Percentiles rank a stretch among this genome's conserved stretches.
Evolutionary conservation across 30 jellyfish, hydroid and myxozoan species (phyloP).

Genomic region (Chrysaora quinquecirrha): DNA sequence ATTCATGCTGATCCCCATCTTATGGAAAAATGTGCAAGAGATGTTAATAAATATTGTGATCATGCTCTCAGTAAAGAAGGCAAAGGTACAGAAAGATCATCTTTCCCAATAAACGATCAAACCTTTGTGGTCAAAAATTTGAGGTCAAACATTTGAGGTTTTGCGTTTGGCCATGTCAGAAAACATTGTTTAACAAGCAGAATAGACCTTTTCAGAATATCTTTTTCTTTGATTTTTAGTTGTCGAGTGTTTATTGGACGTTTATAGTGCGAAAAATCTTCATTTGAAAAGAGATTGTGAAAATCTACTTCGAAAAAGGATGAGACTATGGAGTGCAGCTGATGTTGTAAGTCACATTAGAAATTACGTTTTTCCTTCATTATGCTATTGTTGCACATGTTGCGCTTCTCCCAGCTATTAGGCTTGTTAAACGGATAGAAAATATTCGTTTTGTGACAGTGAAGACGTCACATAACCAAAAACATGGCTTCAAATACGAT

Average conservation of each 20-base stretch:
- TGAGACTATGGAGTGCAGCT: conserved; percentile 83
- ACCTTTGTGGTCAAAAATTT: background rate
- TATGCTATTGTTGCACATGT: too few relatives aligned
- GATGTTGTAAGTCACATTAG: conserved; percentile 68
- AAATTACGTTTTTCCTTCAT: background rate
- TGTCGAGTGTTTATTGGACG: conserved; percentile 88
- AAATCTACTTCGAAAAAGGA: conserved; percentile 65
- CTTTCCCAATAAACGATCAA: background rate
- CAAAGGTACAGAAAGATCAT: conserved; percentile 47
- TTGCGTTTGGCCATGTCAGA: too few relatives aligned
- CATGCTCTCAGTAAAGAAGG: conserved; percentile 72
- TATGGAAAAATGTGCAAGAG: conserved; percentile 72
- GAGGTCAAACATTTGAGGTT: too few relatives aligned
- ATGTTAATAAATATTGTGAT: conserved; percentile 73
- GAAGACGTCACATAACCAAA: too few relatives aligned
- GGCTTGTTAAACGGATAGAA: background rate
- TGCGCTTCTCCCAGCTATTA: too few relatives aligned
- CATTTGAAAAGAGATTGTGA: conserved; percentile 68
- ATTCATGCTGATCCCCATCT: conserved; percentile 92
- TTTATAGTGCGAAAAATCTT: conserved; percentile 77
- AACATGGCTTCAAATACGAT: too few relatives aligned
- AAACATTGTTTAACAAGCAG: too few relatives aligned
- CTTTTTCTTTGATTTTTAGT: conserved; percentile 36
- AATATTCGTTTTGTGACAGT: too few relatives aligned
- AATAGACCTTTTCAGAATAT: too few relatives aligned